phyloP scores from a whole-genome alignment of 2,888 invertebrate genomes.

The Nephrotoma appendiculata region DNA sequence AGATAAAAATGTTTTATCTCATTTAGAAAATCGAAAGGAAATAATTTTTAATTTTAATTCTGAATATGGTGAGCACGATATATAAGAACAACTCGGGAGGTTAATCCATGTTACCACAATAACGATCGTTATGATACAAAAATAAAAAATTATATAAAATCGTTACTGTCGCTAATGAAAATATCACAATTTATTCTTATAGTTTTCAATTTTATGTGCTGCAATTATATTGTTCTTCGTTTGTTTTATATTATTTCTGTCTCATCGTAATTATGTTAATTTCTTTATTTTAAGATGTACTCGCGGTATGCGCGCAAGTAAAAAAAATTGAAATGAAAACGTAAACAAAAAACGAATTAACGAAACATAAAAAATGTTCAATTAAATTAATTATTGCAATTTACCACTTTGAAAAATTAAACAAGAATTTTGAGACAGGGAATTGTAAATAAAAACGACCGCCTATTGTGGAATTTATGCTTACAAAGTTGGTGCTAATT shows the following conservation, averaged over 20 bases:
- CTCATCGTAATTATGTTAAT: not conserved
- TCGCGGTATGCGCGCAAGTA: not conserved
- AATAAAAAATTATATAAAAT: not conserved
- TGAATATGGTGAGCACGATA: not conserved
- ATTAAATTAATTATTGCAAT: not conserved
- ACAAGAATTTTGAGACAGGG: not conserved
- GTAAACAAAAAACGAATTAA: not conserved
- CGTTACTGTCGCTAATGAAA: not conserved
- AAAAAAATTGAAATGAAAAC: not conserved
- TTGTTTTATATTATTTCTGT: not conserved
- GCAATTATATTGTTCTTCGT: too few relatives aligned
- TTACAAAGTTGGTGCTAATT: not conserved
- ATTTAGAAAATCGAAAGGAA: not conserved
- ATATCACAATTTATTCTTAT: not conserved
- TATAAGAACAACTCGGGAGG: not conserved
- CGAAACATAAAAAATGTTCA: not conserved
- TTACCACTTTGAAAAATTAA: not conserved
- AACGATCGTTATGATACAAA: not conserved
- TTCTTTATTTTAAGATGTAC: not conserved
- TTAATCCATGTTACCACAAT: not conserved
- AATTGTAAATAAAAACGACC: not conserved
- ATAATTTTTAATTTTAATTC: not conserved
- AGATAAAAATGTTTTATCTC: not conserved
- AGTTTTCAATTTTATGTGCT: too few relatives aligned
- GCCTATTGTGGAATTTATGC: not conserved